Evolutionary conservation across 2,113 vertebrate species (phyloP).

Genomic region (Eulemur rufifrons): DNA sequence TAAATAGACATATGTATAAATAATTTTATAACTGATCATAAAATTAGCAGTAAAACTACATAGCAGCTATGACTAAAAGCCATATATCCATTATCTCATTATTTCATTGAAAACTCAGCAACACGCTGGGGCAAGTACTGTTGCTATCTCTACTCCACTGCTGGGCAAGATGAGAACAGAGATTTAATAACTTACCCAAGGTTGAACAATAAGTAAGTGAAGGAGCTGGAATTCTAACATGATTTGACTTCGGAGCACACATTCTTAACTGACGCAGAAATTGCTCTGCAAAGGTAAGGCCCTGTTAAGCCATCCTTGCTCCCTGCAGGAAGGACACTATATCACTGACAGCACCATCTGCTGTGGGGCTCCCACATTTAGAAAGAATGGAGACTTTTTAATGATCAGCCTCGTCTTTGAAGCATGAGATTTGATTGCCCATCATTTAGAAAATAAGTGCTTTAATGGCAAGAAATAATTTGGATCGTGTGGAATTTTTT

Average conservation of each 20-base stretch:
- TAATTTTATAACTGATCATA: conserved; percentile 22
- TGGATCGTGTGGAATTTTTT: conserved; percentile 48
- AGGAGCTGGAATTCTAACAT: neutral
- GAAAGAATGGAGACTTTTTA: conserved; percentile 59
- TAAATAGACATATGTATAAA: conserved; percentile 22
- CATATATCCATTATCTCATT: neutral
- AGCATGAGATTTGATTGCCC: conserved; percentile 73
- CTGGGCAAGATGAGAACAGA: conserved; percentile 6
- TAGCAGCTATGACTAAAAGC: neutral
- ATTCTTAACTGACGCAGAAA: conserved; percentile 16
- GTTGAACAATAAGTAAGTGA: conserved; percentile 47
- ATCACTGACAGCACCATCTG: conserved; percentile 34
- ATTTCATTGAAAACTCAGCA: neutral
- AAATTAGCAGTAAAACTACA: conserved; percentile 1
- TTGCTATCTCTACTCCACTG: neutral
- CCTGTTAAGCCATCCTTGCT: conserved; percentile 56
- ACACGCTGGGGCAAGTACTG: neutral
- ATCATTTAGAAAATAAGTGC: conserved; percentile 67
- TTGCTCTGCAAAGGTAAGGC: conserved; percentile 46
- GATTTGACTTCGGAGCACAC: conserved; percentile 49
- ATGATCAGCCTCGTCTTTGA: conserved; percentile 41
- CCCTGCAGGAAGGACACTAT: neutral
- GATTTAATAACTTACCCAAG: conserved; percentile 41
- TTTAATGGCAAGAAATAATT: conserved; percentile 69
- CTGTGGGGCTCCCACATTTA: neutral